Evolutionary conservation across 1,140 invertebrate genomes (phyloP), one percentile per base, ranked within the genome.

Genomic region (Cydia fagiglandana): DNA sequence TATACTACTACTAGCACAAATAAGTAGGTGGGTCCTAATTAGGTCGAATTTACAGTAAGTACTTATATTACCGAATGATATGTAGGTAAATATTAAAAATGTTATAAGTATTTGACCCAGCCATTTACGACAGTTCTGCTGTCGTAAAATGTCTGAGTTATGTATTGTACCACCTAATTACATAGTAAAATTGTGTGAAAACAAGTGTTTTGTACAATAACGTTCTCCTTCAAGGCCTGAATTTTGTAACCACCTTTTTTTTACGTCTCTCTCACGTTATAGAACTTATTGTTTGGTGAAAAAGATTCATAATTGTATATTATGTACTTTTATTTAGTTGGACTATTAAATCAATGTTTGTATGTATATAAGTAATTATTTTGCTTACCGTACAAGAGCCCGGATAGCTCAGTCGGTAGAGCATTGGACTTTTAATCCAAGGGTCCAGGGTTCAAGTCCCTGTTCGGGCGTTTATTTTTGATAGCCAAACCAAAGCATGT

Each of bases 391-490:
- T 47, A 15, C 3, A 78, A 47, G 64, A 82, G 95, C 95, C 95
- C 94, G 94, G 94, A 94, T 95, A 95, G 95, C 95, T 95, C 95
- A 95, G 95, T 96, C 95, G 95, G 96, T 96, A 96, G 95, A 96
- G 96, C 95, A 96, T 95, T 95, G 96, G 96, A 96, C 95, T 96
- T 95, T 96, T 96, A 96, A 96, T 96, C 95, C 96, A 95, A 95
- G 96, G 96, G 95, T 96, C 95, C 95, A 96, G 95, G 95, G 96
- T 96, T 96, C 96, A 95, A 96, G 96, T 95, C 95, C 95, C 95
- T 73, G 64, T 68, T 4, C 64, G 64, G 64, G 64, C 64, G 64
- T 0, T 68, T 38, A 6, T 68, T 68, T 68, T 34, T 30, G 30
- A 30, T 30, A 30, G 30, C 30, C 30, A 30, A 30, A 30, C n/a